Conservation (phyloP, 2,888 invertebrate genomes). For the Hylaea fasciaria region DNA sequence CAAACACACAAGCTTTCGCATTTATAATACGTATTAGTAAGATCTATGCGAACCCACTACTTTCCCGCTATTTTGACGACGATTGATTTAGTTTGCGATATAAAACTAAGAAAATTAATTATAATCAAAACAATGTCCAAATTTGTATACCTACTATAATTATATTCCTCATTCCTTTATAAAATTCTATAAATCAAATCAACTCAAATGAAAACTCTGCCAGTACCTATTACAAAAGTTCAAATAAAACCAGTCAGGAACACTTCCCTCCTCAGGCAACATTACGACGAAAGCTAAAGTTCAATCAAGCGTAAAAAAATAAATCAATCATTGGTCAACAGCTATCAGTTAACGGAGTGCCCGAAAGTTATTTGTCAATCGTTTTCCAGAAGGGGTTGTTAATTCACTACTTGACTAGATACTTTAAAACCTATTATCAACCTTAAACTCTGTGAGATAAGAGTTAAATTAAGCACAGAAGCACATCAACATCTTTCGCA, state of each 20-base stretch:
- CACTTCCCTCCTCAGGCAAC: background rate
- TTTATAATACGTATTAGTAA: too few species aligned
- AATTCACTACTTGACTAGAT: conserved; percentile 25
- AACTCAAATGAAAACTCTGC: too few species aligned
- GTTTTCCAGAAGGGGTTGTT: conserved; percentile 48
- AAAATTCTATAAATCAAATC: too few species aligned
- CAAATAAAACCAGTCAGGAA: background rate
- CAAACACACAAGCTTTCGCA: too few species aligned
- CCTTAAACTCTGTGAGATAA: conserved; percentile 31
- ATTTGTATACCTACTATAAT: too few species aligned
- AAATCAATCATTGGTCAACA: conserved; percentile 52
- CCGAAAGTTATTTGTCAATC: conserved; percentile 58
- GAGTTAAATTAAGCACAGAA: conserved; percentile 32
- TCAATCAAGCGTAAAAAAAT: conserved; percentile 45
- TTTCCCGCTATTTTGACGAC: too few species aligned
- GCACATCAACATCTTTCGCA: conserved; percentile 11
- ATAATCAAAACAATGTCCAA: too few species aligned
- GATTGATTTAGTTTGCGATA: too few species aligned
- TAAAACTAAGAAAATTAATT: too few species aligned
- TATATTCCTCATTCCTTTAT: too few species aligned
- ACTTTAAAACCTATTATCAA: conserved; percentile 34
- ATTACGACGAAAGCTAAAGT: conserved; percentile 26
- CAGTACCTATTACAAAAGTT: too few species aligned
- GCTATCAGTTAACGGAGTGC: conserved; percentile 46
- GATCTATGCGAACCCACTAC: too few species aligned